Percentiles rank a stretch among this genome's conserved stretches.
Evolutionary conservation across 2,797 vertebrate genomes (phyloP).

Genomic region (Chelon labrosus): DNA sequence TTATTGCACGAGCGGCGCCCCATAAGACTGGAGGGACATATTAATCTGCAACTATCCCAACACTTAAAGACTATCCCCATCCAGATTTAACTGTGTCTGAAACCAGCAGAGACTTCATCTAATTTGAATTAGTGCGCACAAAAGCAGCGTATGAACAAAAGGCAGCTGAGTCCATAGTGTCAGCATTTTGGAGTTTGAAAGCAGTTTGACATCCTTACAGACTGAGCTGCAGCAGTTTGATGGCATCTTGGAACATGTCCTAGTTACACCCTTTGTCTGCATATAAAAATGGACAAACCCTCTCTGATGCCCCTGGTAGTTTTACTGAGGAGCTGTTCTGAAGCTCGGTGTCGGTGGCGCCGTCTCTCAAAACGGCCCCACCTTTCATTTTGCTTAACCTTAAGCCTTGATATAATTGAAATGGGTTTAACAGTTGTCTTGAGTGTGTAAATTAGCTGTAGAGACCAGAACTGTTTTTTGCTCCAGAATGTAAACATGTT

Average conservation of each 20-base stretch:
- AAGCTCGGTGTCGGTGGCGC: too few species aligned
- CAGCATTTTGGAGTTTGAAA: background rate
- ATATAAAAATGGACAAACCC: too few species aligned
- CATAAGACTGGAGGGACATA: conserved; percentile 3
- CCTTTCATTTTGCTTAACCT: too few species aligned
- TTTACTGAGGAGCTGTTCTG: too few species aligned
- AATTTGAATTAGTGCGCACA: conserved; percentile 7
- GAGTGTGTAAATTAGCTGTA: too few species aligned
- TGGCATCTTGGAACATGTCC: background rate
- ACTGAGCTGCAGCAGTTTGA: background rate
- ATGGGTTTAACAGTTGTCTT: too few species aligned
- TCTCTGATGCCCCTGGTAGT: too few species aligned
- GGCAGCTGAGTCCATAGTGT: background rate
- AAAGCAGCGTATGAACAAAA: conserved; percentile 9
- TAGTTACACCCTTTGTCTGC: background rate
- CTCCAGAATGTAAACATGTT: too few species aligned
- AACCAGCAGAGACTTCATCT: conserved; percentile 19
- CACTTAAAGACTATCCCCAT: background rate
- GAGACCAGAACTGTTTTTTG: too few species aligned
- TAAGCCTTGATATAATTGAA: too few species aligned
- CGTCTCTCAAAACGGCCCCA: too few species aligned
- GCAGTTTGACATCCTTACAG: conserved; percentile 3
- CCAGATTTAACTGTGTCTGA: conserved; percentile 18
- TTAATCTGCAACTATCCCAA: conserved; percentile 12
- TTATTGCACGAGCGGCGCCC: background rate